Base-by-base conservation (phyloP, 1,140 invertebrate genomes). In the Geopemphigus sp. region DNA sequence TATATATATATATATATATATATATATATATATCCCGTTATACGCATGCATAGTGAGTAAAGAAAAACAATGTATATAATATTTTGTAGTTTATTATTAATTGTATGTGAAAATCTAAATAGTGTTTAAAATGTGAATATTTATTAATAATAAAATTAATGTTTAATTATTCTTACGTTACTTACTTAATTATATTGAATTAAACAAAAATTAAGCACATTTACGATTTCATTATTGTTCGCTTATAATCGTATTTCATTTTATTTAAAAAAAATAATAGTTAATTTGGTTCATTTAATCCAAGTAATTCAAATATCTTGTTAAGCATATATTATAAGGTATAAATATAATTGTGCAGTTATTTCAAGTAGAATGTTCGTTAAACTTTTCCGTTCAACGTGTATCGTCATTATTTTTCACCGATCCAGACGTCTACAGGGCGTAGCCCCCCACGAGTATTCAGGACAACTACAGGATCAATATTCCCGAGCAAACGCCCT, bases 401-500 rank as follows among this genome's bases (percentile, higher is more conserved):
- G 6, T 39, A 39, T 39, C 32, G 32, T 53, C 64, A 50, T 54
- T 54, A 72, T 72, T 72, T 70, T 72, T 32, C 26, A 19, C 50
- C 26, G 24, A 72, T 54, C 74, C 74, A 76, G 73, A 57, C 72
- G 72, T 78, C 57, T 63, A 45, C 56, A 50, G 74, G 74, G 74
- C 74, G 74, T 78, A 63, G 74, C 74, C 74, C 74, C 15, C 74
- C 17, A 53, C 39, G 22, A 78, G 39, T 78, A 54, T 78, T 76
- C 39, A 39, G 74, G 45, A 78, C 57, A 39, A 50, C 39, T 47
- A 24, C 24, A 78, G 57, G 74, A 78, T 78, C 74, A 78, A 78
- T 78, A 78, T 78, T 78, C 22, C 57, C 57, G 57, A 78, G 74
- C 57, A 78, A 78, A 78, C 74, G 74, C 74, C 74, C 74, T 63